A percentile compares a stretch with the other conserved stretches of the same genome.
Conservation (phyloP, 2,797 vertebrate species). For the Pteronotus mesoamericanus region DNA sequence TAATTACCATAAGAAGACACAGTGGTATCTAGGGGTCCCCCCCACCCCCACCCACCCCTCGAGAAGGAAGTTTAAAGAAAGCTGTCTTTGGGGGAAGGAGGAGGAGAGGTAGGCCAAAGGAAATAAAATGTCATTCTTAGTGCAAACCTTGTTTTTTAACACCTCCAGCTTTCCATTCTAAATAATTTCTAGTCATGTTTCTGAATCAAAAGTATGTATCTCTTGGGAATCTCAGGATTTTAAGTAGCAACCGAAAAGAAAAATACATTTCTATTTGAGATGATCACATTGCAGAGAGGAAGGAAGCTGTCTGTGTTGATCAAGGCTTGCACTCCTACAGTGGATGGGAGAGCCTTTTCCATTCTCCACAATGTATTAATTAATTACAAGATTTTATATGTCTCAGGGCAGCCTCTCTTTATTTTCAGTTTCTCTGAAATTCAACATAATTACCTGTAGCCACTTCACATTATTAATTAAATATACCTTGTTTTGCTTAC, state of each 20-base stretch:
- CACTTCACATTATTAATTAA: background rate
- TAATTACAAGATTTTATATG: background rate
- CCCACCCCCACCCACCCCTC: too few species aligned
- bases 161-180: slow-evolving; percentile 23
- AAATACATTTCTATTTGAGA: background rate
- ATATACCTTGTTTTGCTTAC: background rate
- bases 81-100: background rate
- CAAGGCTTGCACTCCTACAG: background rate
- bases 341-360: background rate
- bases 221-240: background rate
- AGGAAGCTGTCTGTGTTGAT: background rate
- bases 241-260: slow-evolving; percentile 1
- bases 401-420: background rate
- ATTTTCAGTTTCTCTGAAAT: slow-evolving; percentile 20
- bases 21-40: background rate
- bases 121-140: slow-evolving; percentile 36
- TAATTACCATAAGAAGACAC: background rate
- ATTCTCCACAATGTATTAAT: background rate
- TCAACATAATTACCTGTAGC: background rate
- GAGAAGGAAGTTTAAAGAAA: slow-evolving; percentile 5
- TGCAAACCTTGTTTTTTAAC: slow-evolving; percentile 13
- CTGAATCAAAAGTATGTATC: background rate
- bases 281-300: background rate
- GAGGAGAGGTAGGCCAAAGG: background rate
- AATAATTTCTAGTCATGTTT: slow-evolving; percentile 16